Percentiles rank a stretch among this genome's conserved stretches.
phyloP scores from a whole-genome alignment of 1,140 invertebrate genomes.

The Pogonomyrmex californicus region DNA sequence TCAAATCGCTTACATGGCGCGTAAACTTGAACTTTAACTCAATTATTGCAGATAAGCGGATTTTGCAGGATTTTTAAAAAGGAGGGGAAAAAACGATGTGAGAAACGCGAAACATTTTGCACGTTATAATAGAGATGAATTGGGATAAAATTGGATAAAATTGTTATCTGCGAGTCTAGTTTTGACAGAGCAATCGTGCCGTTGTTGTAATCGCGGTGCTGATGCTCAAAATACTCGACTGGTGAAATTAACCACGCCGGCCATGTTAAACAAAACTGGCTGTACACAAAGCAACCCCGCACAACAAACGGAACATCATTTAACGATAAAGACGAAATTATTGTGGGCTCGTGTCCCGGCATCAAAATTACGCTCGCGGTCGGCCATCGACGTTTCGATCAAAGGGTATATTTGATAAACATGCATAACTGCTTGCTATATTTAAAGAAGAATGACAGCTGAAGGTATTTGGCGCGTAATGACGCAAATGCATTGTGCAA shows the following conservation, averaged over 20 bases:
- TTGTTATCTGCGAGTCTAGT: conserved; percentile 14
- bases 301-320: conserved; percentile 45
- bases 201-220: background rate
- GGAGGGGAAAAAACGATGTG: background rate
- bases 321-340: conserved; percentile 57
- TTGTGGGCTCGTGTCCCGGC: conserved; percentile 26
- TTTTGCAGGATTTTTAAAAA: background rate
- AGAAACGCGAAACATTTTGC: background rate
- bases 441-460: conserved; percentile 41
- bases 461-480: background rate
- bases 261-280: conserved; percentile 48
- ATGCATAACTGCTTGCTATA: background rate
- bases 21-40: conserved; percentile 20
- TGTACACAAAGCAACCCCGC: conserved; percentile 31
- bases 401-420: conserved; percentile 56
- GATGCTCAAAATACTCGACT: conserved; percentile 28
- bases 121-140: conserved; percentile 22
- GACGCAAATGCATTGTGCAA: conserved; percentile 19
- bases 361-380: conserved; percentile 39
- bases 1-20: conserved; percentile 14
- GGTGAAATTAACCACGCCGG: conserved; percentile 23
- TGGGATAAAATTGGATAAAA: conserved; percentile 28
- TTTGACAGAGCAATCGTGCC: conserved; percentile 21
- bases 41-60: background rate
- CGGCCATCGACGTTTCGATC: conserved; percentile 25